These are phyloP conservation scores for Otolemur crassicaudatus DNA, from an alignment of 2,797 vertebrate genomes.

Conservation along the genomic window DNA sequence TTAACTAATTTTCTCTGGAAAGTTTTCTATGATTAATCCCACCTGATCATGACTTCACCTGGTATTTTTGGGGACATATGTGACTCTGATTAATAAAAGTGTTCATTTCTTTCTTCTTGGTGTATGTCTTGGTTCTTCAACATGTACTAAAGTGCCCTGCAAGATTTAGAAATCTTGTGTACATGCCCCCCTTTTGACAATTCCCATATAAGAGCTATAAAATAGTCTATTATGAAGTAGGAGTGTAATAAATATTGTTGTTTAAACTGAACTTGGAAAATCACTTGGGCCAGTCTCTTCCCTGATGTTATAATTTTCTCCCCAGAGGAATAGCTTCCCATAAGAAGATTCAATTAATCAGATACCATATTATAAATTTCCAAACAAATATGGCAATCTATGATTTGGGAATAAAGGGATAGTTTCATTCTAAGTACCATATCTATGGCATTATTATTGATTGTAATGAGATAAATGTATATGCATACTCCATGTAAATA, in stretches of 20 bases:
- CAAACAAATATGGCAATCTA: slow-evolving; percentile 22
- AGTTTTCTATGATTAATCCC: background rate
- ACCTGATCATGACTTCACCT: background rate
- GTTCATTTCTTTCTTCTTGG: background rate
- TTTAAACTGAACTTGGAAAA: slow-evolving; percentile 29
- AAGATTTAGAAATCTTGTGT: background rate
- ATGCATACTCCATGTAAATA: slow-evolving; percentile 29
- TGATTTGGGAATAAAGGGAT: slow-evolving; percentile 22
- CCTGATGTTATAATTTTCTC: background rate
- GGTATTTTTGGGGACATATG: background rate
- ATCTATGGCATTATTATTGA: background rate
- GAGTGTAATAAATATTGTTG: slow-evolving; percentile 26
- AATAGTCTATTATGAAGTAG: background rate
- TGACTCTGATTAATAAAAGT: slow-evolving; percentile 35
- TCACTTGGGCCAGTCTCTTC: background rate
- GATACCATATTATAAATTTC: slow-evolving; percentile 41
- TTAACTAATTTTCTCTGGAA: slow-evolving; percentile 5
- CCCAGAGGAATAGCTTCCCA: background rate
- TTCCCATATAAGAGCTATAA: background rate
- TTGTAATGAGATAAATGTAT: slow-evolving; percentile 45
- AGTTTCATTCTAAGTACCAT: background rate
- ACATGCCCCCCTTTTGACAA: background rate
- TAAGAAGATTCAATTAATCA: slow-evolving; percentile 53
- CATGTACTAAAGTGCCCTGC: background rate
- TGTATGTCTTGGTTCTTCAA: background rate